Evolutionary conservation across 2,888 invertebrate genomes (phyloP), one percentile per base, ranked within the genome.

Genomic region (Euclidia mi): DNA sequence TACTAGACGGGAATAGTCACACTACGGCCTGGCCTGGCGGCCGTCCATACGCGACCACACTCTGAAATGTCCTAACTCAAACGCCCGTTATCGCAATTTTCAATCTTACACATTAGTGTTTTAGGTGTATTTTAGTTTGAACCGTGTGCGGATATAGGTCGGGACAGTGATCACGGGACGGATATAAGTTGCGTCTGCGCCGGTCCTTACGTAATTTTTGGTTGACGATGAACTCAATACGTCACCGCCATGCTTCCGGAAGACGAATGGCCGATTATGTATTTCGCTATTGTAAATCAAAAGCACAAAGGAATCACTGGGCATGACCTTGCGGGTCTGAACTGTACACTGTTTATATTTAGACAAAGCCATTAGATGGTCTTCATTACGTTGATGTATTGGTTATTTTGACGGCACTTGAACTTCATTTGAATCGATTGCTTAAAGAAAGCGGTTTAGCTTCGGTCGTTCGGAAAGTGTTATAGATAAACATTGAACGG

Each of bases 1-100:
- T 81, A 87, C 87, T 85, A 91, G 94, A 92, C 94, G 93, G 94
- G 94, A 94, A 94, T 94, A 94, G 94, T 92, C 92, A 79, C 91
- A 88, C 86, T 89, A 81, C 82, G 82, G 76, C 93, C 94, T 90
- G 94, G 93, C 94, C 91, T 94, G 94, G 94, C 94, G 81, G 78
- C 76, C 86, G 90, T 91, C 94, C 94, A 94, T 92, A 79, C 80
- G 64, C 62, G 64, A 71, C 66, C 67, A 66, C 75, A 70, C 67
- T 73, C 69, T 71, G 76, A 85, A 82, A 85, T 77, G 86, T 79
- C 85, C 72, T 79, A 87, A 87, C 84, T 79, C 79, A 66, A 77
- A 67, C 67, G 71, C 65, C 71, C 71, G 76, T 74, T 78, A 77
- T 68, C 65, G 70, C 83, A 70, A 91, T 77, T 82, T 75, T 89